These are phyloP conservation scores for Tipula confusa DNA, from an alignment of 2,888 invertebrate species.

Conservation along the genomic window DNA sequence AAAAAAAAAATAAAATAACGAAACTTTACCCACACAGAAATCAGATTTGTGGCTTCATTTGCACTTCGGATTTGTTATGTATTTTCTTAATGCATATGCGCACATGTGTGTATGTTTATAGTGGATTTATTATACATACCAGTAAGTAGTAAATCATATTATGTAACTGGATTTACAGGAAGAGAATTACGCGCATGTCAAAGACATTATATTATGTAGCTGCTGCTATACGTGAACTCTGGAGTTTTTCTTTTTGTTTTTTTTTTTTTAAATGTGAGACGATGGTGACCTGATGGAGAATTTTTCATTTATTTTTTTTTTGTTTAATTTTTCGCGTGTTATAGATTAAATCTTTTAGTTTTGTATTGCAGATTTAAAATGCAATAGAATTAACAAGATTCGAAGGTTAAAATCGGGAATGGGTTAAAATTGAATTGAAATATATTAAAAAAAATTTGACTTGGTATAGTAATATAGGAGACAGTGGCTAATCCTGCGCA, in stretches of 20 bases:
- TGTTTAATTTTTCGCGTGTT: neutral
- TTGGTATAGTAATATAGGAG: no score
- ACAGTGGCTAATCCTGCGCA: no score
- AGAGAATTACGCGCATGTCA: conserved; percentile 25
- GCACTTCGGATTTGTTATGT: neutral
- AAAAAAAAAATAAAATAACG: neutral
- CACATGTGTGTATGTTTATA: neutral
- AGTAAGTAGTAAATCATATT: neutral
- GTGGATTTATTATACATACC: neutral
- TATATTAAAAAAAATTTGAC: no score
- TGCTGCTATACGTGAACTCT: neutral
- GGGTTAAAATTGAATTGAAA: no score
- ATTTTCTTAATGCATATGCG: neutral
- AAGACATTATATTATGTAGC: neutral
- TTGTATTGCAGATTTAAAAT: no score
- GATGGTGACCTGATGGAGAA: neutral
- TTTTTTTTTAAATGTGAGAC: neutral
- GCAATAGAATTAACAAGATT: no score
- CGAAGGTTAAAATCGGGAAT: no score
- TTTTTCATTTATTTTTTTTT: no score
- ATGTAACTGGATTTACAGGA: conserved; percentile 12
- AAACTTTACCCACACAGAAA: neutral
- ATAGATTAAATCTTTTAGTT: no score
- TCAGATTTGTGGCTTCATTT: neutral
- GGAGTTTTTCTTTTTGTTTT: neutral